These are phyloP conservation scores for Suncus etruscus DNA, from an alignment of 2,113 vertebrate genomes.

Conservation along the genomic window DNA sequence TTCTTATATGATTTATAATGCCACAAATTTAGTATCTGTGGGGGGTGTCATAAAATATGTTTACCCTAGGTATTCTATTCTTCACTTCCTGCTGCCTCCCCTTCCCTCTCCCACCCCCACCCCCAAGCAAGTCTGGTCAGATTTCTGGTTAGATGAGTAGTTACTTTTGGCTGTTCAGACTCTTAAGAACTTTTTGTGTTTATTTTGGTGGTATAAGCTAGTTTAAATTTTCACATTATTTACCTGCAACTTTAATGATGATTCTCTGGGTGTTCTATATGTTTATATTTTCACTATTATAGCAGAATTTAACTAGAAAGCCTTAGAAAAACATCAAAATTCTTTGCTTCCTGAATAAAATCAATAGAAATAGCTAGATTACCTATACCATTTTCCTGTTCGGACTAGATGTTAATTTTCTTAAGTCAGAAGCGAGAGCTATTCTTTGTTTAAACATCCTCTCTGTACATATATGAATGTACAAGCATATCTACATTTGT, in stretches of 20 bases:
- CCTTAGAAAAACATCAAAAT: conserved; percentile 53
- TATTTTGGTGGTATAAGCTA: background rate
- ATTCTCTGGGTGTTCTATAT: conserved; percentile 15
- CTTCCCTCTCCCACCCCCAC: too few relatives aligned
- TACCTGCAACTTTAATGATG: conserved; percentile 44
- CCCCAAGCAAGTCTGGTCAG: conserved; percentile 26
- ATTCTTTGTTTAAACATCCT: conserved; percentile 48
- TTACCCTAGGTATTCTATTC: background rate
- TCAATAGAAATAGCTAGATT: background rate
- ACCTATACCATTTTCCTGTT: conserved; percentile 54
- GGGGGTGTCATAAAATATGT: background rate
- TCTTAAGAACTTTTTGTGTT: background rate
- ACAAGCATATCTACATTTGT: too few relatives aligned
- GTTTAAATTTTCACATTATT: conserved; percentile 31
- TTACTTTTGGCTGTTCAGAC: background rate
- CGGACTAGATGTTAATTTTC: conserved; percentile 40
- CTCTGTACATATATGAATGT: background rate
- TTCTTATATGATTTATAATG: conserved; percentile 44
- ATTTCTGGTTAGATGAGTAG: conserved; percentile 23
- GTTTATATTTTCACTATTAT: conserved; percentile 50
- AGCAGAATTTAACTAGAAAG: conserved; percentile 62
- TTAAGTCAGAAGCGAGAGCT: conserved; percentile 25
- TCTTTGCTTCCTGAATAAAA: conserved; percentile 11
- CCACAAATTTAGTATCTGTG: conserved; percentile 23
- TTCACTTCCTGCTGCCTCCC: background rate